Evolutionary conservation across 1,140 invertebrate species (phyloP).

Genomic region (Euglossa dilemma): DNA sequence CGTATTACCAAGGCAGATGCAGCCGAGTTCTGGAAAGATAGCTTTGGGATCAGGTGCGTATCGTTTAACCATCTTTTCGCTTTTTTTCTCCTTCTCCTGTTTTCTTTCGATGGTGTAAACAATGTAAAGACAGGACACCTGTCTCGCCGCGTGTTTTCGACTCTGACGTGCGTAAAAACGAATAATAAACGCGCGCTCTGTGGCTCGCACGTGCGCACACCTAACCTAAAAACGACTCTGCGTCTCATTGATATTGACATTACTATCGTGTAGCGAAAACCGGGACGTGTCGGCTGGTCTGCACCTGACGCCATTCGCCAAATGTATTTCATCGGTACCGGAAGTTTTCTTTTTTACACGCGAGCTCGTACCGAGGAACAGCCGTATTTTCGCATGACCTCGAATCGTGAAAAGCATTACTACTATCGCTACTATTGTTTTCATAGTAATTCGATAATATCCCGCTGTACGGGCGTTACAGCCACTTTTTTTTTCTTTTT

Average conservation of each 20-base stretch:
- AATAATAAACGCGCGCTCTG: constrained; percentile 54
- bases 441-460: background rate
- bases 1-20: constrained; percentile 99
- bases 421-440: background rate
- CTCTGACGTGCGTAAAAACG: constrained; percentile 44
- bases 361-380: no score
- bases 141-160: constrained; percentile 34
- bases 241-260: constrained; percentile 66
- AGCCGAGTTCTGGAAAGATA: constrained; percentile 98
- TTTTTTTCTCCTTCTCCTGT: background rate
- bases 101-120: constrained; percentile 9
- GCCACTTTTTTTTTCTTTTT: background rate
- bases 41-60: constrained; percentile 96
- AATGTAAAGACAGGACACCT: constrained; percentile 20
- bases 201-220: constrained; percentile 63
- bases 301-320: constrained; percentile 39
- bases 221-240: constrained; percentile 63
- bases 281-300: constrained; percentile 54
- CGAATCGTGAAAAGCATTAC: background rate
- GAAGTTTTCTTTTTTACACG: constrained; percentile 46
- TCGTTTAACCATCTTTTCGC: background rate
- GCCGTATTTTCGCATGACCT: background rate
- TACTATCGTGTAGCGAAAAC: constrained; percentile 57
- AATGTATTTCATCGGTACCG: constrained; percentile 52
- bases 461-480: no score